Percentiles rank a stretch among this genome's conserved stretches.
Evolutionary conservation across 2,113 vertebrate genomes (phyloP).

Genomic region (Protomyctophum bolini): DNA sequence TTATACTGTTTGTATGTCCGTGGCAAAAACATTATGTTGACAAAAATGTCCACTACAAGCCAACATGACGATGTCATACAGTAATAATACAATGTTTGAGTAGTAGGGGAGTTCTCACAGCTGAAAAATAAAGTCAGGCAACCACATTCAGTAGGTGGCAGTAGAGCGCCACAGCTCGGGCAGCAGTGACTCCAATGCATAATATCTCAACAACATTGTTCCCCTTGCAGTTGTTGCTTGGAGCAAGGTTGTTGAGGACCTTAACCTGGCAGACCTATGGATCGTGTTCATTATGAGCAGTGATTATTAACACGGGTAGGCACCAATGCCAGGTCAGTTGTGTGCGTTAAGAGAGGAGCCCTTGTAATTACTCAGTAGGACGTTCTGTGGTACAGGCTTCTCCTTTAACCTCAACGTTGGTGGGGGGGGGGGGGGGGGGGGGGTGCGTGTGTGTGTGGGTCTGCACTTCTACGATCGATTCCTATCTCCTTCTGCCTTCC

Average conservation of each 20-base stretch:
- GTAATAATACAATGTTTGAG: no score
- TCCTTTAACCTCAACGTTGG: conserved; percentile 56
- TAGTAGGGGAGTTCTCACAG: no score
- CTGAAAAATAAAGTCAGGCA: no score
- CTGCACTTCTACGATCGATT: conserved; percentile 56
- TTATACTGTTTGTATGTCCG: no score
- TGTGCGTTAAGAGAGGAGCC: conserved; percentile 54
- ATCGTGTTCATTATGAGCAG: conserved; percentile 71
- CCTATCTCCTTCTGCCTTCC: conserved; percentile 40
- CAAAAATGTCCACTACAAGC: no score
- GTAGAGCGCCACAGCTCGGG: conserved; percentile 54
- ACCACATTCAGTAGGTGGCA: conserved; percentile 67
- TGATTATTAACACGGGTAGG: conserved; percentile 64
- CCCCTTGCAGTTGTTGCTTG: conserved; percentile 47
- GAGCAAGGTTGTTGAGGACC: conserved; percentile 70
- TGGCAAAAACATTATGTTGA: no score
- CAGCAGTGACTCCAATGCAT: background rate
- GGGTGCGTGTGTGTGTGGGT: no score
- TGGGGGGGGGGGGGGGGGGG: conserved; percentile 11
- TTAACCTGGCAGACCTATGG: conserved; percentile 75
- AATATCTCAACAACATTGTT: conserved; percentile 5
- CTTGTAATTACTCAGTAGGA: conserved; percentile 70
- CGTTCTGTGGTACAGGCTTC: conserved; percentile 52
- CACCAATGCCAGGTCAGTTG: conserved; percentile 57
- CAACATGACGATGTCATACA: no score